Percentiles rank a stretch among this genome's conserved stretches.
Conservation (phyloP, 2,888 invertebrate species). For the Limnephilus auricula region DNA sequence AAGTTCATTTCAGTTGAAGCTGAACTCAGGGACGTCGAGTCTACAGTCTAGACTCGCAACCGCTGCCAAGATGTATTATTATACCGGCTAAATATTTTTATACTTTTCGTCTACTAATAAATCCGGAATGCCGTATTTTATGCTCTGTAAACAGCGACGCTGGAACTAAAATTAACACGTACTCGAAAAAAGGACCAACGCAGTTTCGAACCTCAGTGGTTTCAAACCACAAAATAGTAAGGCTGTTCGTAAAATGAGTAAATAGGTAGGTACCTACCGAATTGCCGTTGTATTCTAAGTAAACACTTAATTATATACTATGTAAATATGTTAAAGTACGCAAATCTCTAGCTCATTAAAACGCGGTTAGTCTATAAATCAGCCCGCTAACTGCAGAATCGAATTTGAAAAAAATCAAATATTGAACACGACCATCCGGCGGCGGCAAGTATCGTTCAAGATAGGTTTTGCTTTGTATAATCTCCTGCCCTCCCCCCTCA, state of each 20-base stretch:
- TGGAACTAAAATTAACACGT: neutral
- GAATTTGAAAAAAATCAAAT: slow-evolving; percentile 39
- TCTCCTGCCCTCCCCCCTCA: slow-evolving; percentile 31
- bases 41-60: slow-evolving; percentile 9
- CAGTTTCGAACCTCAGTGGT: neutral
- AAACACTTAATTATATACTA: neutral
- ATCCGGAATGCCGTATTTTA: slow-evolving; percentile 26
- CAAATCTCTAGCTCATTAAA: neutral
- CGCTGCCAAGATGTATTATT: slow-evolving; percentile 49
- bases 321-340: neutral
- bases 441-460: slow-evolving; percentile 45
- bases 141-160: slow-evolving; percentile 12
- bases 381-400: slow-evolving; percentile 23
- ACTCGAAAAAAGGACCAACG: neutral
- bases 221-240: neutral
- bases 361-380: neutral
- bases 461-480: slow-evolving; percentile 51
- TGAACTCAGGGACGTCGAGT: slow-evolving; percentile 29
- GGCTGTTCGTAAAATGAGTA: neutral
- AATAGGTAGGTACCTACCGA: neutral
- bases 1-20: slow-evolving; percentile 32
- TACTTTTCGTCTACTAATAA: slow-evolving; percentile 36
- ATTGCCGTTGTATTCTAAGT: neutral
- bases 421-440: slow-evolving; percentile 46
- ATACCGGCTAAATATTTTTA: slow-evolving; percentile 35